phyloP scores from a whole-genome alignment of 2,797 vertebrate species.

The Salarias fasciatus region DNA sequence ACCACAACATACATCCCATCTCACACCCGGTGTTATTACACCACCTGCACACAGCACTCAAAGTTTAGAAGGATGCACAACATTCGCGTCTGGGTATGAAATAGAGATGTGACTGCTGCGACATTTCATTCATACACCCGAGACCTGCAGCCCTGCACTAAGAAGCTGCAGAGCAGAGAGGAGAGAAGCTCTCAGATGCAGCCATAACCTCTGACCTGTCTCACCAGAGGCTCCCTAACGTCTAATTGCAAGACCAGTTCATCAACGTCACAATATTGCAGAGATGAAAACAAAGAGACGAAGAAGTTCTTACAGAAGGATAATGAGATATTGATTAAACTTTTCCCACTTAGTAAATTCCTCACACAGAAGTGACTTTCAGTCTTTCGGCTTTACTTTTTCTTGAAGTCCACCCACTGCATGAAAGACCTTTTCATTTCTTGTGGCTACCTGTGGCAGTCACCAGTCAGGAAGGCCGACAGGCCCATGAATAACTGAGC shows the following conservation, averaged over 20 bases:
- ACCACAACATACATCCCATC: constrained; percentile 35
- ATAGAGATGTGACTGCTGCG: constrained; percentile 44
- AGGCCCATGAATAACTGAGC: constrained; percentile 76
- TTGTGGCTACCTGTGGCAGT: constrained; percentile 55
- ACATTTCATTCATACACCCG: constrained; percentile 54
- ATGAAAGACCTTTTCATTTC: constrained; percentile 49
- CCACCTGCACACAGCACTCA: constrained; percentile 45
- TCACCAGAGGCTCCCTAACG: constrained; percentile 18
- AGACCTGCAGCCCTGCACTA: constrained; percentile 37
- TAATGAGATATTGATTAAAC: constrained; percentile 10
- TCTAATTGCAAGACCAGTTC: constrained; percentile 46
- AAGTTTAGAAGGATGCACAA: constrained; percentile 21
- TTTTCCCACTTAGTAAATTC: constrained; percentile 5
- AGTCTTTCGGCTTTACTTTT: not conserved
- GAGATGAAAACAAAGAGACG: constrained; percentile 9
- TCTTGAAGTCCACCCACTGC: constrained; percentile 1
- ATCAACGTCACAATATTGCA: constrained; percentile 36
- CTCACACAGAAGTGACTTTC: constrained; percentile 1
- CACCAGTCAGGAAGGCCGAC: constrained; percentile 72
- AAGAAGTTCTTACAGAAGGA: not conserved
- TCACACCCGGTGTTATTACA: constrained; percentile 49
- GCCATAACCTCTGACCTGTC: constrained; percentile 56
- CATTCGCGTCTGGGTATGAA: constrained; percentile 51
- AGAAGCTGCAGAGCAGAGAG: constrained; percentile 52
- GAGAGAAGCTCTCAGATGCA: constrained; percentile 26